Conservation (phyloP, 2,797 vertebrate genomes). For the Sebastes nivosus region DNA sequence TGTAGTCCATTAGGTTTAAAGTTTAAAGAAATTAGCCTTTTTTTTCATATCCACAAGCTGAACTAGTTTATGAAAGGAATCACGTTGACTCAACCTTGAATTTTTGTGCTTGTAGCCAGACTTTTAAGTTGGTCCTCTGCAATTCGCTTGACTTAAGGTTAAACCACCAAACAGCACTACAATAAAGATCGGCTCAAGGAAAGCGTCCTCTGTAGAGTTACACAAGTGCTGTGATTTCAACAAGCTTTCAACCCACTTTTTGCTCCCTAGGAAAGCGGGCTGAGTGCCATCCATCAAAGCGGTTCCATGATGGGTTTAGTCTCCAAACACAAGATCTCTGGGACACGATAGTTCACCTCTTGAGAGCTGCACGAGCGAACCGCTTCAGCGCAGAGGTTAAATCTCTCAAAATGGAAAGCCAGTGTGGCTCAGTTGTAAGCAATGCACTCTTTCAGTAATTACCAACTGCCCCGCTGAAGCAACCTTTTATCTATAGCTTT, state of each 20-base stretch:
- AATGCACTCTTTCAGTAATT: constrained; percentile 32
- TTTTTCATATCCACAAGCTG: constrained; percentile 3
- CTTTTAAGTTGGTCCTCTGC: not conserved
- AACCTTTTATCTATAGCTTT: constrained; percentile 43
- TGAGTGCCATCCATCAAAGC: constrained; percentile 17
- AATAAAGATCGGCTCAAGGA: constrained; percentile 25
- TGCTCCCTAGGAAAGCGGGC: constrained; percentile 14
- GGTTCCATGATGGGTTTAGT: constrained; percentile 10
- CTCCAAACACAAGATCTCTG: constrained; percentile 31
- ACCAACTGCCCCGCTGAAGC: constrained; percentile 8
- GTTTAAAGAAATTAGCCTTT: constrained; percentile 31
- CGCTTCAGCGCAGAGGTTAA: constrained; percentile 15
- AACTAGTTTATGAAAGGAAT: constrained; percentile 34
- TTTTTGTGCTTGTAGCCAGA: not conserved
- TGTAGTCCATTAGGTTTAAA: constrained; percentile 50
- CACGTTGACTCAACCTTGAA: not conserved
- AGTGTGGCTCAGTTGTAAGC: constrained; percentile 18
- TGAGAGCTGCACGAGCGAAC: constrained; percentile 17
- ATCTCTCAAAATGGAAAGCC: constrained; percentile 33
- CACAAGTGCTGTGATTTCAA: constrained; percentile 28
- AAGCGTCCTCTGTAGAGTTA: constrained; percentile 30
- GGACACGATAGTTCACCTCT: constrained; percentile 9
- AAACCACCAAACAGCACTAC: constrained; percentile 12
- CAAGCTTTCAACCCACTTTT: constrained; percentile 10
- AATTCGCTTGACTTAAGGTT: constrained; percentile 7